These are phyloP conservation scores for Danio kyathit DNA, from an alignment of 2,797 vertebrate species.

Conservation along the genomic window DNA sequence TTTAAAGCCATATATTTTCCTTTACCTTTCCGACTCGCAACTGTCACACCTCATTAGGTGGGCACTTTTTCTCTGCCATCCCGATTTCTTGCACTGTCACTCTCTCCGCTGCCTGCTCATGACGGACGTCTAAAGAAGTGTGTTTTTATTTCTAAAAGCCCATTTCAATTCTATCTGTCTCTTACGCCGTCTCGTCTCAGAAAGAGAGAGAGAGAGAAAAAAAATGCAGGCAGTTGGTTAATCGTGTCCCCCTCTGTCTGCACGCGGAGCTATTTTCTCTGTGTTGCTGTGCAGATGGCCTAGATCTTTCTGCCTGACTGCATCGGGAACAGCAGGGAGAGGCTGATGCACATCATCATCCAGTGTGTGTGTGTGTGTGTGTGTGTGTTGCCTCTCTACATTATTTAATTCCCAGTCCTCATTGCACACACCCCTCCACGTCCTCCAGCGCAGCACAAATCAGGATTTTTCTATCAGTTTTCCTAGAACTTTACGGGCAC, in stretches of 20 bases:
- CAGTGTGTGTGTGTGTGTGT: slow-evolving; percentile 36
- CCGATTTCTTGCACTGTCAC: slow-evolving; percentile 12
- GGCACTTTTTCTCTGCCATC: slow-evolving; percentile 2
- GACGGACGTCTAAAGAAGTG: slow-evolving; percentile 9
- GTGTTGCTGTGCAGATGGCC: slow-evolving; percentile 75
- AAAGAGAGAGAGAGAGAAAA: background rate
- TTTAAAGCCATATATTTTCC: background rate
- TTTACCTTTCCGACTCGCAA: slow-evolving; percentile 7
- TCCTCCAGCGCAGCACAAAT: slow-evolving; percentile 34
- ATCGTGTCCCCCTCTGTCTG: slow-evolving; percentile 63
- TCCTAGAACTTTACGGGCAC: slow-evolving; percentile 34
- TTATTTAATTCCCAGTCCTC: slow-evolving; percentile 57
- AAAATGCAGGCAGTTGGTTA: slow-evolving; percentile 57
- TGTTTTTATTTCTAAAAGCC: slow-evolving; percentile 49
- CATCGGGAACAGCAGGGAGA: slow-evolving; percentile 65
- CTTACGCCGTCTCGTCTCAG: slow-evolving; percentile 2
- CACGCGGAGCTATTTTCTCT: slow-evolving; percentile 66
- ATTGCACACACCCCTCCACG: slow-evolving; percentile 27
- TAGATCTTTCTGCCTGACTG: slow-evolving; percentile 78
- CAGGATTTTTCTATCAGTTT: slow-evolving; percentile 32
- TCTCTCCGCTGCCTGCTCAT: slow-evolving; percentile 4
- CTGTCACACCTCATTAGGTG: slow-evolving; percentile 25
- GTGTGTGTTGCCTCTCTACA: slow-evolving; percentile 49
- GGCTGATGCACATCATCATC: slow-evolving; percentile 52
- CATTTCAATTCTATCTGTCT: slow-evolving; percentile 42